Base-by-base conservation (phyloP, 2,888 invertebrate species). In the Malacosoma neustria region DNA sequence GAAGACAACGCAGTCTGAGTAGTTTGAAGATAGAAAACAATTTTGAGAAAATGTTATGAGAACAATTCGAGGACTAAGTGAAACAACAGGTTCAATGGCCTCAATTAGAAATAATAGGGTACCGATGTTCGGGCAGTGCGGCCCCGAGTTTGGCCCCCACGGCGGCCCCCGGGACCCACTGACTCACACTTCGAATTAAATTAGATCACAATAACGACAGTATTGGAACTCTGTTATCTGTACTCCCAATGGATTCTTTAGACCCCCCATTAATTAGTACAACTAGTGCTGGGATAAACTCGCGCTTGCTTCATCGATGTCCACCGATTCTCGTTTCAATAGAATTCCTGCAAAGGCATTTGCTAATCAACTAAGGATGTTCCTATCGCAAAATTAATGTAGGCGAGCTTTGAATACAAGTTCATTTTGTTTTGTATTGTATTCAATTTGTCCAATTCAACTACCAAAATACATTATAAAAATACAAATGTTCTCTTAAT, bases 121-220 rank as follows among this genome's bases (percentile, higher is more conserved):
- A 22, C 22, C 22, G 5, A 7, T 22, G 22, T 22, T 22, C 9
- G 2, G 22, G 22, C n/a, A n/a, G n/a, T n/a, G 22, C 0, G 22
- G 22, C 22, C 22, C 22, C 22, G n/a, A n/a, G n/a, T n/a, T n/a
- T 40, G 52, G 48, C 53, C 46, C 39, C 47, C 47, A 54, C 39
- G 46, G 51, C 48, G 45, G 49, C 72, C 61, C 67, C 44, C 30
- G 69, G 61, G 67, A 57, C 54, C 57, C 51, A 54, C 56, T 56
- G 55, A 9, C 57, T 65, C 59, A 59, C 66, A 64, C 63, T 58
- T 56, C 61, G 72, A 76, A 77, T 76, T 71, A 72, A 74, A 73
- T 75, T 73, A 22, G 22, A 22, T 22, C 22, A 22, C 22, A 22
- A 22, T 22, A 22, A 22, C 22, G 22, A 22, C 22, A 4, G 9